Conservation (phyloP, 2,888 invertebrate species). For the Drosophila ochracea region DNA sequence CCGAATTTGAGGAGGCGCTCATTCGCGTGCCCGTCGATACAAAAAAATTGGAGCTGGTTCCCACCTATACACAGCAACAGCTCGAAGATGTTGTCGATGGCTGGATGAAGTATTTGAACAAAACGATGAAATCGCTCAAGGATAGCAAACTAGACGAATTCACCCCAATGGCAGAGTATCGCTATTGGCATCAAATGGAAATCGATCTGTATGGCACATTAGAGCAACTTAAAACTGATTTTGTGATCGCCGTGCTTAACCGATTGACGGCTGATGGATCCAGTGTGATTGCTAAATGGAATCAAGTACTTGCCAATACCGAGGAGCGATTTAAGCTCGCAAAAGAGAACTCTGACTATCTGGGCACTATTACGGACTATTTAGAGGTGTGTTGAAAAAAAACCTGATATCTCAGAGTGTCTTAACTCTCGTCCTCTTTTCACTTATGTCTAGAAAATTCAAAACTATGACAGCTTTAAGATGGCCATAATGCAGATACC, state of each 20-base stretch:
- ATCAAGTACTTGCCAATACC: slow-evolving; percentile 58
- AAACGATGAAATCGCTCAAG: slow-evolving; percentile 80
- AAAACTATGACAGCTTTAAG: slow-evolving; percentile 89
- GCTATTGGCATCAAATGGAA: slow-evolving; percentile 94
- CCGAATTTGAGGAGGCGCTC: slow-evolving; percentile 83
- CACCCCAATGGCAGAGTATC: slow-evolving; percentile 93
- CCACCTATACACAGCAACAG: slow-evolving; percentile 84
- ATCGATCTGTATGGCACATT: slow-evolving; percentile 91
- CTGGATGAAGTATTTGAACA: slow-evolving; percentile 86
- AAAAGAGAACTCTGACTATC: slow-evolving; percentile 84
- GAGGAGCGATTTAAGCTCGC: slow-evolving; percentile 79
- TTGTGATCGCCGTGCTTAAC: slow-evolving; percentile 80
- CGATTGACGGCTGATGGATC: slow-evolving; percentile 61
- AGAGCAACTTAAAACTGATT: slow-evolving; percentile 92
- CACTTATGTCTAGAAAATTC: slow-evolving; percentile 87
- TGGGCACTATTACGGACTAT: slow-evolving; percentile 84
- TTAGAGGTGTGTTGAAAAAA: slow-evolving; percentile 84
- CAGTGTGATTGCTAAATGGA: slow-evolving; percentile 72
- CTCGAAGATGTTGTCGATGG: slow-evolving; percentile 86
- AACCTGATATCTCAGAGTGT: no score
- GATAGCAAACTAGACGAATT: slow-evolving; percentile 88
- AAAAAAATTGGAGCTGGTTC: slow-evolving; percentile 72
- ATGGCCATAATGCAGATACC: slow-evolving; percentile 91
- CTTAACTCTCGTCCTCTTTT: background rate
- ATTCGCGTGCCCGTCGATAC: slow-evolving; percentile 83